phyloP scores from a whole-genome alignment of 1,140 invertebrate species.

The Drepana arcuata region DNA sequence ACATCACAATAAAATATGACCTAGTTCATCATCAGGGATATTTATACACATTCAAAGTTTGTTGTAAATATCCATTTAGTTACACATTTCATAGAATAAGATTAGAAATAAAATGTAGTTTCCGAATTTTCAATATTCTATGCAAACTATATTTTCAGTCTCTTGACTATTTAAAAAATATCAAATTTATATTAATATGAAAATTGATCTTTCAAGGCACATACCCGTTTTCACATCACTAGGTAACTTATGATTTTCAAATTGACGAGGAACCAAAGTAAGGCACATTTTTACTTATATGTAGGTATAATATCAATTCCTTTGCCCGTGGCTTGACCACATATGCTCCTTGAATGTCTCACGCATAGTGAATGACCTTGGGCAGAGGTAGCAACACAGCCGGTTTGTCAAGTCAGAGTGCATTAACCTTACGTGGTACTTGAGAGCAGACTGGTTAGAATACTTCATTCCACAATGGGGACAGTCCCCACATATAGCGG shows the following conservation, averaged over 20 bases:
- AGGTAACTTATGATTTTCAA: neutral
- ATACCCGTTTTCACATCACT: too few relatives aligned
- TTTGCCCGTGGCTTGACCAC: slow-evolving; percentile 75
- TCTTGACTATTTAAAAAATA: too few relatives aligned
- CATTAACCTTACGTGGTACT: slow-evolving; percentile 79
- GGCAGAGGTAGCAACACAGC: slow-evolving; percentile 77
- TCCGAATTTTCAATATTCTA: too few relatives aligned
- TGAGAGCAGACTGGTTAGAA: slow-evolving; percentile 78
- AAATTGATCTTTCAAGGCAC: too few relatives aligned
- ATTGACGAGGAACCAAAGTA: slow-evolving; percentile 23
- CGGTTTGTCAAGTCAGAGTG: slow-evolving; percentile 78
- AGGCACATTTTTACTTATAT: slow-evolving; percentile 25
- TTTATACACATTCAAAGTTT: too few relatives aligned
- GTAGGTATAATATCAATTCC: slow-evolving; percentile 68
- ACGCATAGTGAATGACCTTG: slow-evolving; percentile 75
- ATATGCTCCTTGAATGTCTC: slow-evolving; percentile 78
- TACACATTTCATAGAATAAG: too few relatives aligned
- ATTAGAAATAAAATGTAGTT: too few relatives aligned
- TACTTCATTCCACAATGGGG: slow-evolving; percentile 78
- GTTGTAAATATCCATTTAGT: too few relatives aligned
- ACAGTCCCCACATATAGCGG: slow-evolving; percentile 75
- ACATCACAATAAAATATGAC: too few relatives aligned
- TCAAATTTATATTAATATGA: too few relatives aligned
- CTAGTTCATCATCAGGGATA: too few relatives aligned
- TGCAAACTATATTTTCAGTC: too few relatives aligned